A percentile compares a stretch with the other conserved stretches of the same genome.
phyloP scores from a whole-genome alignment of 2,888 invertebrate species.

The Synergus gifuensis region DNA sequence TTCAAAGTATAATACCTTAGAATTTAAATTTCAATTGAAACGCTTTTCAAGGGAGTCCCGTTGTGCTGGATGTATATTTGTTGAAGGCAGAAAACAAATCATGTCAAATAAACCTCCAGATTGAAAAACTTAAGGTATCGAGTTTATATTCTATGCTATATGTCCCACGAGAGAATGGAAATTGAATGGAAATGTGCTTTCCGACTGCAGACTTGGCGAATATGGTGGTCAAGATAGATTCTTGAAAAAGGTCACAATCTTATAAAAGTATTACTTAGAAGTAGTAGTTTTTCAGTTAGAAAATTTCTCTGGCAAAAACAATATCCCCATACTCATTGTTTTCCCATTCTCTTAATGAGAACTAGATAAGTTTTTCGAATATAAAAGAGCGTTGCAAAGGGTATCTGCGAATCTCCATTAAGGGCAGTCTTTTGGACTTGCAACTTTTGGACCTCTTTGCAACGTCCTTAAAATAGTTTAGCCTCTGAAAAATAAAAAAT shows the following conservation, averaged over 20 bases:
- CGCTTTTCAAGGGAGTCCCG: not conserved
- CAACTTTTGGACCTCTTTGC: too few relatives aligned
- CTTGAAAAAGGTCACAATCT: not conserved
- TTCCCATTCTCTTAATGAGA: too few relatives aligned
- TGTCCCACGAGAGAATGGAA: not conserved
- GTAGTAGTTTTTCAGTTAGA: too few relatives aligned
- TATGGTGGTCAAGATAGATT: not conserved
- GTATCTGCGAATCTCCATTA: too few relatives aligned
- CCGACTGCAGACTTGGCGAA: too few relatives aligned
- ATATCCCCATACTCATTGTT: too few relatives aligned
- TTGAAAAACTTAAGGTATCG: not conserved
- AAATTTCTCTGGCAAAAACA: too few relatives aligned
- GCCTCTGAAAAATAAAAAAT: too few relatives aligned
- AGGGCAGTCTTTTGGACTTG: too few relatives aligned
- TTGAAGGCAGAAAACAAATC: not conserved
- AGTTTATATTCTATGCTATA: not conserved
- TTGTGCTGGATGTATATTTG: not conserved
- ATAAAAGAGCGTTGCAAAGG: too few relatives aligned
- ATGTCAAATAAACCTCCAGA: not conserved
- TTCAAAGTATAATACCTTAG: not conserved
- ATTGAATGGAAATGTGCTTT: not conserved
- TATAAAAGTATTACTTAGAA: not conserved
- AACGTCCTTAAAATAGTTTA: too few relatives aligned
- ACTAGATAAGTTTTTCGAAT: too few relatives aligned
- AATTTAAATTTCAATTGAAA: not conserved